Evolutionary conservation across 2,113 vertebrate species (phyloP).

Genomic region (Hiodon tergisus): DNA sequence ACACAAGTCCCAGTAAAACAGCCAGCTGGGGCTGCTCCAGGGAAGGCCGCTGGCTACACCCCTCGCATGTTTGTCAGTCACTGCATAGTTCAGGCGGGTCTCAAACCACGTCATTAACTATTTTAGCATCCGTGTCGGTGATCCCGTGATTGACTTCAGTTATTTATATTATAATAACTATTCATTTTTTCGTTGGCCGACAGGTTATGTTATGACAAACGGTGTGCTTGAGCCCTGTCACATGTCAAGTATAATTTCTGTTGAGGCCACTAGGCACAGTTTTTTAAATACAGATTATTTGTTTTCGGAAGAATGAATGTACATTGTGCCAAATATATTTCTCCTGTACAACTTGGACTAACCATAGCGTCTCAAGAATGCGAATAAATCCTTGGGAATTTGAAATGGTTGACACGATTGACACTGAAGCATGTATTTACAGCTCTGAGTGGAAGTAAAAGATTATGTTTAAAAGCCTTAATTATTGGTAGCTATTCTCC

Average conservation of each 20-base stretch:
- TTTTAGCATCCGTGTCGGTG: background rate
- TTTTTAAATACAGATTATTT: background rate
- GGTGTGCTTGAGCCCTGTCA: background rate
- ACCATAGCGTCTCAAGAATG: background rate
- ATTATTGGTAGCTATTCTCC: background rate
- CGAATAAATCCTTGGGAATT: conserved; percentile 1
- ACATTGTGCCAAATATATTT: background rate
- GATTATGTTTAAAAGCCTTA: background rate
- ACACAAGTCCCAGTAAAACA: background rate
- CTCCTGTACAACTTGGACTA: background rate
- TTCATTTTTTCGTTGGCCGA: background rate
- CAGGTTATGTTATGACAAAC: conserved; percentile 9
- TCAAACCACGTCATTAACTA: conserved; percentile 12
- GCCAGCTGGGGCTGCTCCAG: conserved; percentile 3
- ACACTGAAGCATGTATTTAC: conserved; percentile 4
- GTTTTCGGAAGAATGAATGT: too few relatives aligned
- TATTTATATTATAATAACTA: background rate
- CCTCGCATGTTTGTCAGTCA: background rate
- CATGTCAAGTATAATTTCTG: background rate
- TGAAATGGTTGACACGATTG: background rate
- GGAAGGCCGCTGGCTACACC: background rate
- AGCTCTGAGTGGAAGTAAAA: background rate
- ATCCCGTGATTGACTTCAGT: background rate
- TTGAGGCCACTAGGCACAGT: background rate
- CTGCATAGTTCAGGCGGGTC: conserved; percentile 6